Evolutionary conservation across 2,888 invertebrate species (phyloP).

Genomic region (Thymelicus acteon): DNA sequence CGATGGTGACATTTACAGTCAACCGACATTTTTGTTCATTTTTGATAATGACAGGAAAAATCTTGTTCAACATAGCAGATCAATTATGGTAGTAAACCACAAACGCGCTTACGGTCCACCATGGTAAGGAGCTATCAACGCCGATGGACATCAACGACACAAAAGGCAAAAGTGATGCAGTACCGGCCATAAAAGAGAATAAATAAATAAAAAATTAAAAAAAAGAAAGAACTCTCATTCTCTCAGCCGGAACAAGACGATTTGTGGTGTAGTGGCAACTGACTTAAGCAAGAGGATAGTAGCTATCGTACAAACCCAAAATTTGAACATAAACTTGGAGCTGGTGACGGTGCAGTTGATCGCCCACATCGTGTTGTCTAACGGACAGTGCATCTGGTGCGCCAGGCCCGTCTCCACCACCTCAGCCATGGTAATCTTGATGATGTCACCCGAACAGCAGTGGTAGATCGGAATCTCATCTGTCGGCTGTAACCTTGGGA

Average conservation of each 20-base stretch:
- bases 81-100: background rate
- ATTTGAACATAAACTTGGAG: slow-evolving; percentile 86
- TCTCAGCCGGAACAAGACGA: too few relatives aligned
- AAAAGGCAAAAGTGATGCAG: too few relatives aligned
- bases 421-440: slow-evolving; percentile 87
- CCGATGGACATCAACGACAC: too few relatives aligned
- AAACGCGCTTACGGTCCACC: background rate
- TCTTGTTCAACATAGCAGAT: too few relatives aligned
- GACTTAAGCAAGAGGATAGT: too few relatives aligned
- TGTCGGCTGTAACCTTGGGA: slow-evolving; percentile 54
- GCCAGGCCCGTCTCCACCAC: slow-evolving; percentile 85
- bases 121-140: background rate
- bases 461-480: slow-evolving; percentile 89
- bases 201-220: too few relatives aligned
- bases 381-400: slow-evolving; percentile 83
- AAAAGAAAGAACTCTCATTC: too few relatives aligned
- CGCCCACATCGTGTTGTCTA: slow-evolving; percentile 88
- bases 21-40: too few relatives aligned
- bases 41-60: too few relatives aligned
- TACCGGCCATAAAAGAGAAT: too few relatives aligned
- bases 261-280: too few relatives aligned
- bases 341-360: slow-evolving; percentile 85
- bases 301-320: slow-evolving; percentile 69
- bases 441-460: slow-evolving; percentile 89
- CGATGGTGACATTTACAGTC: too few relatives aligned